Percentiles rank a stretch among this genome's conserved stretches.
These are phyloP conservation scores for Actinia equina DNA, from an alignment of 64 coral and sea anemone species.

Conservation along the genomic window DNA sequence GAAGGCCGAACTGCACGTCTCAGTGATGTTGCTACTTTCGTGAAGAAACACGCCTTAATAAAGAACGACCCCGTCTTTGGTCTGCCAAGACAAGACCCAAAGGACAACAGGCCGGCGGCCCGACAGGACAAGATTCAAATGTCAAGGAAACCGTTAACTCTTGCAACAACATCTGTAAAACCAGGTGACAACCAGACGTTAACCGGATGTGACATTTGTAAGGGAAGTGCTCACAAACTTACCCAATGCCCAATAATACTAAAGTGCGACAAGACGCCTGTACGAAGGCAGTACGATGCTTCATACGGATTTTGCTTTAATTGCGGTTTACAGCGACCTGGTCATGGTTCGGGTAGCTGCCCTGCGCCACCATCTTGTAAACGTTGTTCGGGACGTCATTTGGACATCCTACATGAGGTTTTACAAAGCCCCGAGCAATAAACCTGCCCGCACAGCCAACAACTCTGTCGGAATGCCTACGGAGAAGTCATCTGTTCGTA, in stretches of 20 bases:
- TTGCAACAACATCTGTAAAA: not conserved
- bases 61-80: conserved; percentile 43
- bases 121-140: not conserved
- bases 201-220: conserved; percentile 29
- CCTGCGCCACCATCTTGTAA: conserved; percentile 12
- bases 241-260: conserved; percentile 26
- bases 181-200: not conserved
- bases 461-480: too few relatives aligned
- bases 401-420: not conserved
- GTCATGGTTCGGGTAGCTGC: conserved; percentile 11
- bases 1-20: conserved; percentile 12
- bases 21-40: conserved; percentile 24
- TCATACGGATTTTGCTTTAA: conserved; percentile 43
- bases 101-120: not conserved
- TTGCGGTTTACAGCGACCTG: conserved; percentile 20
- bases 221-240: not conserved
- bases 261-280: conserved; percentile 30
- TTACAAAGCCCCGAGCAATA: not conserved
- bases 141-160: not conserved
- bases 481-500: not conserved
- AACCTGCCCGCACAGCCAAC: not conserved
- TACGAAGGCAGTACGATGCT: conserved; percentile 29
- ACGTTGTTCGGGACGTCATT: not conserved
- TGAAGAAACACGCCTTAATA: conserved; percentile 29
- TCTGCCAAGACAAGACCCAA: conserved; percentile 1